Percentiles rank a stretch among this genome's conserved stretches.
Conservation (phyloP, 1,140 invertebrate species). For the Eurosta solidaginis region DNA sequence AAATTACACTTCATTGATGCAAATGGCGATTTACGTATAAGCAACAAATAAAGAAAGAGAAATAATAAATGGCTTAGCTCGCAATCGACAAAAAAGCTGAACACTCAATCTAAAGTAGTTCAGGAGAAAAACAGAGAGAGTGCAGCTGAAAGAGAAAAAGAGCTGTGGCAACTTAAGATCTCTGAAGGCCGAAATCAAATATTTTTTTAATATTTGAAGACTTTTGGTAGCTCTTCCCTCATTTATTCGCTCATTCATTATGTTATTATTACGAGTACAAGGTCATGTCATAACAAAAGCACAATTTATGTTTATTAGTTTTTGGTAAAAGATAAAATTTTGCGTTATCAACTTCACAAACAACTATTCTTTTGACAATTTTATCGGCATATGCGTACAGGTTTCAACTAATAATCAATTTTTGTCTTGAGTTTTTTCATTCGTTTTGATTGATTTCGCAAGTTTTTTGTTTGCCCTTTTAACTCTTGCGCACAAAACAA, state of each 20-base stretch:
- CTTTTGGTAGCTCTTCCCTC: not conserved
- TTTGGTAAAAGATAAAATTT: not conserved
- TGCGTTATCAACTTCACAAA: not conserved
- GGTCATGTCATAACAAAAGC: not conserved
- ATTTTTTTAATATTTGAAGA: no score
- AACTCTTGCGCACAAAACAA: not conserved
- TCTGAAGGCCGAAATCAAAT: no score
- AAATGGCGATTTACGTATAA: no score
- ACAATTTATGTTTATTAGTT: not conserved
- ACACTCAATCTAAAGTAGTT: no score
- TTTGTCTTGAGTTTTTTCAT: not conserved
- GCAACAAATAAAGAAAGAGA: no score
- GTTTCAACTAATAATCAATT: not conserved
- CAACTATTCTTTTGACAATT: slow-evolving; percentile 18
- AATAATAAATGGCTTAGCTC: no score
- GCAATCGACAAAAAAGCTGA: no score
- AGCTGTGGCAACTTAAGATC: no score
- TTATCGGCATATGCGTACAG: not conserved
- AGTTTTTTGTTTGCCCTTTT: not conserved
- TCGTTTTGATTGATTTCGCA: not conserved
- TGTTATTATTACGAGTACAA: not conserved
- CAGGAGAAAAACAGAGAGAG: no score
- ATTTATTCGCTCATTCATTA: not conserved
- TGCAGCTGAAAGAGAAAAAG: no score
- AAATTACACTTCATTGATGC: not conserved